Evolutionary conservation across 1,140 invertebrate species (phyloP).

Genomic region (Aphidius gifuensis): DNA sequence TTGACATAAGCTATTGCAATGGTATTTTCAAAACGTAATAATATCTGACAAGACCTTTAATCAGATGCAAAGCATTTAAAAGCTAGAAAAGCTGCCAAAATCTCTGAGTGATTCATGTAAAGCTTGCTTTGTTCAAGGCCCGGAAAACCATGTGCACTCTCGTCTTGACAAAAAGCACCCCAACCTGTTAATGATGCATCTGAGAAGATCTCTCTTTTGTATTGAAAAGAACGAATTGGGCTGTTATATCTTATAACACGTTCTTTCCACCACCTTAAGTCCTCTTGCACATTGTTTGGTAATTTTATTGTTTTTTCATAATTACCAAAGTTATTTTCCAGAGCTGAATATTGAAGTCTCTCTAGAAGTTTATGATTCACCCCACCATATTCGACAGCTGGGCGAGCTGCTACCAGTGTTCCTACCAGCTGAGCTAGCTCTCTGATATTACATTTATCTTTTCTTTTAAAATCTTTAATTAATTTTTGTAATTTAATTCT

Average conservation of each 20-base stretch:
- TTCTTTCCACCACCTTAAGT: constrained; percentile 10
- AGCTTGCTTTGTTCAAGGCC: constrained; percentile 19
- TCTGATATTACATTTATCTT: constrained; percentile 1
- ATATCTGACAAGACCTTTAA: no score
- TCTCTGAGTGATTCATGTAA: constrained; percentile 32
- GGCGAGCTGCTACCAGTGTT: constrained; percentile 2
- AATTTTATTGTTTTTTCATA: constrained; percentile 1
- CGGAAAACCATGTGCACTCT: constrained; percentile 31
- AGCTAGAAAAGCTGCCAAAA: constrained; percentile 14
- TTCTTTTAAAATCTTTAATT: constrained; percentile 2
- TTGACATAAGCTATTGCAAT: constrained; percentile 25
- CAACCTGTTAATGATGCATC: constrained; percentile 34
- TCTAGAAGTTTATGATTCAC: constrained; percentile 11
- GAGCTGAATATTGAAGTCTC: background rate
- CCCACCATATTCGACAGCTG: constrained; percentile 9
- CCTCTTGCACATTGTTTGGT: background rate
- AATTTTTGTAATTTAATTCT: background rate
- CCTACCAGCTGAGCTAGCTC: constrained; percentile 9
- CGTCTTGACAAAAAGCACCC: constrained; percentile 28
- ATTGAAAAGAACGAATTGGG: constrained; percentile 6
- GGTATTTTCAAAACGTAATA: no score
- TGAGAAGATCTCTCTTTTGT: constrained; percentile 30
- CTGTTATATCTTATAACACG: background rate
- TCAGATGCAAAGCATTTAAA: constrained; percentile 18
- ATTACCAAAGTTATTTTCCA: background rate